Base-by-base conservation (phyloP, 2,113 vertebrate genomes). In the Chaetura pelagica region DNA sequence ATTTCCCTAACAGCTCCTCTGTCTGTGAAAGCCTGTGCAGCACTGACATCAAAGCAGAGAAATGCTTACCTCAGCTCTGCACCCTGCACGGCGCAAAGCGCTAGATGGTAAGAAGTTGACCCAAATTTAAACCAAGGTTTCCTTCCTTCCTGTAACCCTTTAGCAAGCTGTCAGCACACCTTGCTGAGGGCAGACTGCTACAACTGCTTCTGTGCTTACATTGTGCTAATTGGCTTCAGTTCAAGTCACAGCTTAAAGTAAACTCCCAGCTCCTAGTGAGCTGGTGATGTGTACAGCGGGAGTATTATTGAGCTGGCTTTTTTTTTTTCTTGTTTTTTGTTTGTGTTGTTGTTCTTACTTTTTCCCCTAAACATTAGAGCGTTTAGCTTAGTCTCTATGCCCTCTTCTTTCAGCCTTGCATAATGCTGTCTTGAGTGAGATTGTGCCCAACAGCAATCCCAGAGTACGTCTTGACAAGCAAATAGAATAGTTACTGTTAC, bases 161-260 rank as follows among this genome's bases (percentile, higher is more conserved):
- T 87, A 49, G 46, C 91, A 77, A 94, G 46, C 15, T 89, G 67
- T 79, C 58, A 85, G 61, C n/a, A 13, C 67, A 17, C 35, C 3
- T 83, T 62, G 58, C 66, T 79, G n/a, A 57, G 78, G 63, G 46
- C 72, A 71, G 49, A 74, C 59, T 24, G 46, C 52, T 46, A 38
- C 55, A 27, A 62, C 61, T 6, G 9, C 52, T 88, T 48, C 59
- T 82, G 86, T 69, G 72, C 96, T 84, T 64, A 69, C 21, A 35
- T 21, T 88, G 78, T 87, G 67, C 42, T 95, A 88, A 96, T 87
- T 95, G 84, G 90, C 58, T 94, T 84, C 82, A 15, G 54, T 85
- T 67, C 63, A 82, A 94, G 69, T 35, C 34, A 80, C 67, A 54
- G 59, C 19, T 73, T 59, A 54, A 80, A 67, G 27, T 68, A 81